Evolutionary conservation across 2,797 vertebrate species (phyloP), one percentile per base, ranked within the genome.

Genomic region (Synaphobranchus kaupii): DNA sequence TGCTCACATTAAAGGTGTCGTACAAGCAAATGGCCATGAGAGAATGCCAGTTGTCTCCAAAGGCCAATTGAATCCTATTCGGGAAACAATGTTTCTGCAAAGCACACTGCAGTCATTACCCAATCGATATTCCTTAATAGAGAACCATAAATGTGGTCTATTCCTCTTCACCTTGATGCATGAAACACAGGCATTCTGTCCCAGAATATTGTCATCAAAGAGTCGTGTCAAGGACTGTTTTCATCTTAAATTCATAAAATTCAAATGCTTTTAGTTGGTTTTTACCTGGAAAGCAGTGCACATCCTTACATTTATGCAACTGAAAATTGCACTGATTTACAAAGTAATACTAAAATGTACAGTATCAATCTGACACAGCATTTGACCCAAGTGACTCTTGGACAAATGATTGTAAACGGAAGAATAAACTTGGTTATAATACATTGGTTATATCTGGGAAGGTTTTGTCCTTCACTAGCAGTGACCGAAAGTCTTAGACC

Each of bases 81-180:
- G 39, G 63, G 66, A 28, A 71, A 81, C 81, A 63, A 71, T 73
- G 63, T 87, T 76, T 47, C 63, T 56, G 54, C 66, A 84, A 84
- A 58, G 54, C 83, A 28, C 87, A 71, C 52, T 84, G 54, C 56
- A 50, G 50, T 84, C 54, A 84, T 84, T 60, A 73, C 68, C 68
- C 83, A 84, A 48, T 87, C 82, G 47, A 84, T 87, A 87, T 87
- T 17, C 28, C 66, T 73, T 87, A 87, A 87, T 87, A 84, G 82
- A n/a, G 63, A 48, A 71, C 66, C 48, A 60, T 86, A 47, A 83
- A 60, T 83, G 44, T 31, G 58, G 52, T 48, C 58, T 83, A 15
- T 44, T 86, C 44, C 78, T 25, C 6, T 34, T 86, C 68, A 56
- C 50, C 71, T 83, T 63, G 52, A 66, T 83, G 86, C 82, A 50